Evolutionary conservation across 64 coral and sea anemone species (phyloP).

Genomic region (Montipora sp.): DNA sequence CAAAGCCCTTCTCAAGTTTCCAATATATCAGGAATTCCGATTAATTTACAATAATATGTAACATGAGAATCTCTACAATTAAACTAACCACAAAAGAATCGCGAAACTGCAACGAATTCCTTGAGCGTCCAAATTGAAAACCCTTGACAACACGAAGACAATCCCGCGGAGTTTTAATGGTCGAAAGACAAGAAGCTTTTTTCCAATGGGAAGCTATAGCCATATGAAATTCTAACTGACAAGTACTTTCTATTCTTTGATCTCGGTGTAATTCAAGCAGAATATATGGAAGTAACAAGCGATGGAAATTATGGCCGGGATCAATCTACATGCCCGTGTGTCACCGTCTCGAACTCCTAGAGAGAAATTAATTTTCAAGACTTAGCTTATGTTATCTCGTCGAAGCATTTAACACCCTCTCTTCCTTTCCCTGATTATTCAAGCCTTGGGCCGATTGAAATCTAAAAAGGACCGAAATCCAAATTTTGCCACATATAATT

Average conservation of each 20-base stretch:
- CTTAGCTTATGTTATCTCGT: not conserved
- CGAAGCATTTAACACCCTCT: not conserved
- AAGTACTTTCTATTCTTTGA: not conserved
- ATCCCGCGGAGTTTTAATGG: not conserved
- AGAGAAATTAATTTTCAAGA: not conserved
- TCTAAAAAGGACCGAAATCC: not conserved
- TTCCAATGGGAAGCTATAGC: not conserved
- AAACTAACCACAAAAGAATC: not conserved
- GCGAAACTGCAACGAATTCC: conserved; percentile 23
- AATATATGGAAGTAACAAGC: no score
- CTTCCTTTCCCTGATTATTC: not conserved
- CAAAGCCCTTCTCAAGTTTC: no score
- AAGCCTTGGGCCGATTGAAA: not conserved
- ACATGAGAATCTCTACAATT: not conserved
- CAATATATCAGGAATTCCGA: no score
- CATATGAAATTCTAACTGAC: not conserved
- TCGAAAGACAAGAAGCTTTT: no score
- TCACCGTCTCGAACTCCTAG: not conserved
- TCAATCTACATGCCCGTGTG: no score
- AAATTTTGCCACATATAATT: not conserved
- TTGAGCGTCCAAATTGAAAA: not conserved
- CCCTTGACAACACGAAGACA: conserved; percentile 34
- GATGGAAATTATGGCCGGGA: no score
- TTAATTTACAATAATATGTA: not conserved
- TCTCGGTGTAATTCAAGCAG: no score